Base-by-base conservation (phyloP, 2,113 vertebrate genomes). In the Panthera tigris region DNA sequence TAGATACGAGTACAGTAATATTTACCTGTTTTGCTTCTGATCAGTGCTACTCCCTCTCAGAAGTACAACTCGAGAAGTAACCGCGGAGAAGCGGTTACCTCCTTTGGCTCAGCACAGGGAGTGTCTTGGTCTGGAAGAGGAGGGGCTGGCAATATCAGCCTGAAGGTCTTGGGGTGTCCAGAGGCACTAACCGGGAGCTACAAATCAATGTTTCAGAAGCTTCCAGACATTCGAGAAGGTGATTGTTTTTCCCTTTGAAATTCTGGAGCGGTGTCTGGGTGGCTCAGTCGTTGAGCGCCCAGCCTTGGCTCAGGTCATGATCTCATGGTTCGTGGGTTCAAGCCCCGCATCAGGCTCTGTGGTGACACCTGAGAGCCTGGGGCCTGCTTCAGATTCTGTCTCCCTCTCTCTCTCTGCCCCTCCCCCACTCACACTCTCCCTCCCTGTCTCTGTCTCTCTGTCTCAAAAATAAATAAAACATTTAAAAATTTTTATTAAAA, bases 161-260 rank as follows among this genome's bases (percentile, higher is more conserved):
- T 99, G 61, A 95, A 98, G 48, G 95, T 99, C 41, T 96, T 99
- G 1, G 98, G 98, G 9, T 31, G 89, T 0, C 93, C 95, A 0
- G 99, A 99, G 7, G 96, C 97, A 0, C 98, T 99, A 4, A 97
- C 79, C 0, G 91, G 87, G 94, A 98, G 97, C 96, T 99, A 99
- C 98, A 99, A 99, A 79, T 99, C 98, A 95, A 99, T 99, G 99
- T 99, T 99, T 97, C 99, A 99, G 98, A 99, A 99, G 92, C 97
- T 99, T 1, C 76, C 98, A 0, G 99, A 99, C 3, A 41, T 99
- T 31, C 98, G 99, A 36, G 99, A 99, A 96, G 99, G 99, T 99
- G 97, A 87, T 36, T 66, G 4, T 23, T 68, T 88, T 88, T 83
- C 57, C 76, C 55, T 91, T 45, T 45, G 81, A 57, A 6, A 74